Evolutionary conservation across 2,797 vertebrate genomes (phyloP), one percentile per base, ranked within the genome.

Genomic region (Hafferia zeledoni): DNA sequence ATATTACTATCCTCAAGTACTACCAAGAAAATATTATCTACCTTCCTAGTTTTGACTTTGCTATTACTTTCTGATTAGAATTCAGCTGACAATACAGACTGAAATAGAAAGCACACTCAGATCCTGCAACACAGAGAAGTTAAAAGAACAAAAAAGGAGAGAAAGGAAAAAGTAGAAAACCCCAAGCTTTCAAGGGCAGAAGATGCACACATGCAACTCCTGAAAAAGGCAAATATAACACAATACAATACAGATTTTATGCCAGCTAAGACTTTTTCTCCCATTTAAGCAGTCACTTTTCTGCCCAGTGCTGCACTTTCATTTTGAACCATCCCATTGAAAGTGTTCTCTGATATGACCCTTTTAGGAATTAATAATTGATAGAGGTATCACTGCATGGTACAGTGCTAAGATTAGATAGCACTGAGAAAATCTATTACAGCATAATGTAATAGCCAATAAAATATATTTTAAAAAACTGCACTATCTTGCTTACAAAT

Each of bases 291-390:
- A 86, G 78, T 87, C 82, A 76, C 46, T 87, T 95, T 82, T 93
- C 61, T 89, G 35, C n/a, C 28, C 37, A 68, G 70, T 85, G 63
- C 65, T 77, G 25, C 63, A 46, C 55, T 93, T 77, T 47, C 41
- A 94, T 88, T 96, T 72, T 25, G 35, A 89, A 52, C 41, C 24
- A 77, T 65, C 35, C 70, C 53, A 91, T 60, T 91, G 75, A 64
- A 96, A 96, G 59, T 47, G 5, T 59, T 80, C 61, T 83, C 41
- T 41, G 56, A 68, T 55, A 79, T 59, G 92, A 96, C 33, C 90
- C 53, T 82, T 93, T 72, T 50, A 49, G 25, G 41, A 86, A 94
- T 97, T 92, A 96, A 97, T 94, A 95, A 97, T 95, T 95, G 81
- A 93, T 80, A 53, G 23, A 55, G 17, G 9, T 87, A 93, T 71